These are phyloP conservation scores for Vireo altiloquus DNA, from an alignment of 2,113 vertebrate species.

Conservation along the genomic window DNA sequence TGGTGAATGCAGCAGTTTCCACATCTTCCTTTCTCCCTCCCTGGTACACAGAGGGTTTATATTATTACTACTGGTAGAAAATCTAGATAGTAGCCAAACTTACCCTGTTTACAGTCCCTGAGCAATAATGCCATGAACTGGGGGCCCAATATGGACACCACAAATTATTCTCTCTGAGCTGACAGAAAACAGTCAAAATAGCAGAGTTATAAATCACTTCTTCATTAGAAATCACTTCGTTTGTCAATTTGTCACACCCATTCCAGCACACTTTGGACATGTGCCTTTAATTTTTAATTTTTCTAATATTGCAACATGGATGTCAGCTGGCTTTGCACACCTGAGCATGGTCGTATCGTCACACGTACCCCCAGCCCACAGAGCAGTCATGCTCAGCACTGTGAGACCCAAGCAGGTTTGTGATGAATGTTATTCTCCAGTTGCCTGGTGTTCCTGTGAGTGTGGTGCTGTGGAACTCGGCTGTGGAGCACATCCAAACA, in stretches of 20 bases:
- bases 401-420: not conserved
- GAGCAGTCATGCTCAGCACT: not conserved
- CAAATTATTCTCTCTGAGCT: not conserved
- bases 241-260: not conserved
- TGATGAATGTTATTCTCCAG: not conserved
- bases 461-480: not conserved
- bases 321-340: not conserved
- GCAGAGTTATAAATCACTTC: not conserved
- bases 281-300: not conserved
- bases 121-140: not conserved
- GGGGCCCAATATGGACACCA: not conserved
- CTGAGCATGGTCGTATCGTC: fast-evolving
- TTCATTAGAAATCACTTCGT: not conserved
- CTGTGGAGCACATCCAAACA: not conserved
- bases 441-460: not conserved
- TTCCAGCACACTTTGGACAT: not conserved
- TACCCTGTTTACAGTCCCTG: not conserved
- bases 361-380: not conserved
- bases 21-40: not conserved
- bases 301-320: fast-evolving
- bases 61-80: not conserved
- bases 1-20: not conserved
- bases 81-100: not conserved
- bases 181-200: not conserved
- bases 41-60: not conserved